Percentiles rank a stretch among this genome's conserved stretches.
phyloP scores from a whole-genome alignment of 2,888 invertebrate species.

The Xanthorhoe designata region DNA sequence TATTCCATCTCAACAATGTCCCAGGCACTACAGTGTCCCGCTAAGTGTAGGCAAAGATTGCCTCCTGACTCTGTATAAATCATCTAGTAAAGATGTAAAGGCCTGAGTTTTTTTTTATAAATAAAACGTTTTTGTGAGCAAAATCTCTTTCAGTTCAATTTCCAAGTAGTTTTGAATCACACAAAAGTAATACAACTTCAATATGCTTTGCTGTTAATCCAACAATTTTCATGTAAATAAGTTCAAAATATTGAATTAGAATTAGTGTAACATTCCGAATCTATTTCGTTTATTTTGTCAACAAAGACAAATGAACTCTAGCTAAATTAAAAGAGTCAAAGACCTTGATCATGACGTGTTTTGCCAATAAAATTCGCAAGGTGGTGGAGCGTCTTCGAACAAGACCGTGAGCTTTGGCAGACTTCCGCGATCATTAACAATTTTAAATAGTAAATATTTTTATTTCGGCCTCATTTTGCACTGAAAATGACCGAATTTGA shows the following conservation, averaged over 20 bases:
- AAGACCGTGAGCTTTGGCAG: constrained; percentile 49
- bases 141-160: too few species aligned
- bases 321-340: constrained; percentile 74
- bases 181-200: too few species aligned
- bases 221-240: constrained; percentile 28
- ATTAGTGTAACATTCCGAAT: constrained; percentile 56
- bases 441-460: constrained; percentile 35
- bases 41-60: too few species aligned
- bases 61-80: too few species aligned
- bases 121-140: too few species aligned
- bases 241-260: not conserved
- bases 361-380: constrained; percentile 68
- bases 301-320: constrained; percentile 69
- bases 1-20: too few species aligned
- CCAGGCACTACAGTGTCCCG: too few species aligned
- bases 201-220: constrained; percentile 13
- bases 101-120: too few species aligned
- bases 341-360: constrained; percentile 78
- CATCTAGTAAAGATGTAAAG: too few species aligned
- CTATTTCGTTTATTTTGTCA: constrained; percentile 67
- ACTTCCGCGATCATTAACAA: constrained; percentile 58
- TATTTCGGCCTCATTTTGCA: constrained; percentile 5
- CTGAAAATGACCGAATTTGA: constrained; percentile 6
- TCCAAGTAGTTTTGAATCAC: too few species aligned
- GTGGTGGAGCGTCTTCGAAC: constrained; percentile 42